phyloP scores from a whole-genome alignment of 1,140 invertebrate genomes.

The Vollenhovia emeryi region DNA sequence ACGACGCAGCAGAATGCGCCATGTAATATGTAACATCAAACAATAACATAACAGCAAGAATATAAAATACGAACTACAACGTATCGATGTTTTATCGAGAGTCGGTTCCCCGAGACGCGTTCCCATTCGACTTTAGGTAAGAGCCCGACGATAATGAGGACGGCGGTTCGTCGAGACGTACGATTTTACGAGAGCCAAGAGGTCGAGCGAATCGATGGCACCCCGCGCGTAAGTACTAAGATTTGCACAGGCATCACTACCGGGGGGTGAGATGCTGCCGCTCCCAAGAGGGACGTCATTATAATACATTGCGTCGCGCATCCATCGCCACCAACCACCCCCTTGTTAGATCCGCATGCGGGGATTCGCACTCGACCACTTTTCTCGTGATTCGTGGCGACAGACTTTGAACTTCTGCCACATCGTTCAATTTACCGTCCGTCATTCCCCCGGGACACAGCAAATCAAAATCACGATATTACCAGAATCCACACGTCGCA shows the following conservation, averaged over 20 bases:
- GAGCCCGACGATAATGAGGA: conserved; percentile 66
- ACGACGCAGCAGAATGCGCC: not conserved
- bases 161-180: conserved; percentile 59
- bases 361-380: conserved; percentile 67
- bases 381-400: conserved; percentile 40
- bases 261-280: conserved; percentile 47
- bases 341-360: conserved; percentile 66
- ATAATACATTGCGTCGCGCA: conserved; percentile 65
- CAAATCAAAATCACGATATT: conserved; percentile 63
- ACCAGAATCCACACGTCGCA: conserved; percentile 30
- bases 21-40: not conserved
- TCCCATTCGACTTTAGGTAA: conserved; percentile 55
- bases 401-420: conserved; percentile 42
- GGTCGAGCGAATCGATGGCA: conserved; percentile 66
- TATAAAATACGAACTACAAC: not conserved
- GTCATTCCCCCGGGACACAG: conserved; percentile 26
- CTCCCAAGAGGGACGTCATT: conserved; percentile 69
- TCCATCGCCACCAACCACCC: conserved; percentile 33
- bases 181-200: conserved; percentile 57
- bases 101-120: not conserved
- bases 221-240: conserved; percentile 56
- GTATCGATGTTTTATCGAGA: not conserved
- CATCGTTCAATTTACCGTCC: conserved; percentile 60
- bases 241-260: conserved; percentile 33
- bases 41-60: conserved; percentile 14